Conservation (phyloP, 2,888 invertebrate species). For the Penaeus monodon region DNA sequence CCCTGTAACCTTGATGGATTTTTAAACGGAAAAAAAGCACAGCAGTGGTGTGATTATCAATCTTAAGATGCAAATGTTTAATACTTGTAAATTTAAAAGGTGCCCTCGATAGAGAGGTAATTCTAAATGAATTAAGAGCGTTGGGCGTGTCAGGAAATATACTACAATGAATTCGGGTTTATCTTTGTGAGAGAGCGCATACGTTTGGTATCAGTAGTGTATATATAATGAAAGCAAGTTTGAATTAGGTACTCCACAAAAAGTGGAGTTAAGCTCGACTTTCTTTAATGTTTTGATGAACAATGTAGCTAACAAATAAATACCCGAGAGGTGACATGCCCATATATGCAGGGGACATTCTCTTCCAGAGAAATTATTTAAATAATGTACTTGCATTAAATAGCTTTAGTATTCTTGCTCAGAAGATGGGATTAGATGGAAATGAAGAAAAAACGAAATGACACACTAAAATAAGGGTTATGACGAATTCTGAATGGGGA, state of each 20-base stretch:
- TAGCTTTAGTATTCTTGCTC: neutral
- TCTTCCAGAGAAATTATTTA: neutral
- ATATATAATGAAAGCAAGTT: neutral
- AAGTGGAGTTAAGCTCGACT: constrained; percentile 6
- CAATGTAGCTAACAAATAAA: neutral
- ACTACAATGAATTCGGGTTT: neutral
- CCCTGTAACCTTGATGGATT: constrained; percentile 18
- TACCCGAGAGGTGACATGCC: neutral
- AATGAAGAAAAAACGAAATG: constrained; percentile 12
- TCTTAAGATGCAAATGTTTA: neutral
- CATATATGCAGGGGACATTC: constrained; percentile 18
- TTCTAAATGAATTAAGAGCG: neutral
- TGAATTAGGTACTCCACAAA: constrained; percentile 21
- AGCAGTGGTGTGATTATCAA: constrained; percentile 6
- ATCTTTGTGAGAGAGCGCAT: neutral
- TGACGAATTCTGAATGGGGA: neutral
- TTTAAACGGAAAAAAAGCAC: constrained; percentile 22
- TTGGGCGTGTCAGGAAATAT: neutral
- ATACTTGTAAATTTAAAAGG: constrained; percentile 8
- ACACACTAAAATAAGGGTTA: neutral
- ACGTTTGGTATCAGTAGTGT: neutral
- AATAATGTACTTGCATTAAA: neutral
- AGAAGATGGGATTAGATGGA: neutral
- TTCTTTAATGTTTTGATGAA: constrained; percentile 22
- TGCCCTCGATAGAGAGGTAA: constrained; percentile 4